phyloP scores from a whole-genome alignment of 1,140 invertebrate genomes.

The Cydia splendana region DNA sequence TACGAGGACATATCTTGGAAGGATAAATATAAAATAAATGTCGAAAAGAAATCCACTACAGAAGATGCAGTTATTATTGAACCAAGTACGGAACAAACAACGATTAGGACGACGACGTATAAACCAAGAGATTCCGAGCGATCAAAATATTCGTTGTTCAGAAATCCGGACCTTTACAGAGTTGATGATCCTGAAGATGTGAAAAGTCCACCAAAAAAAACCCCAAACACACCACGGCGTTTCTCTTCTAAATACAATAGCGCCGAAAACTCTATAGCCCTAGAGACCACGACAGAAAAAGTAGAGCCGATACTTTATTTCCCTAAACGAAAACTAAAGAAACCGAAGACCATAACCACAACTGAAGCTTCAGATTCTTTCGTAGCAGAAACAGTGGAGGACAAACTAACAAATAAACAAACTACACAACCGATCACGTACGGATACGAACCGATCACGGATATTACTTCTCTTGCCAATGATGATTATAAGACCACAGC shows the following conservation, averaged over 20 bases:
- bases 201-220: slow-evolving; percentile 37
- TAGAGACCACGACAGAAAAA: slow-evolving; percentile 36
- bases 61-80: not conserved
- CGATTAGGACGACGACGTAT: slow-evolving; percentile 36
- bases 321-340: slow-evolving; percentile 47
- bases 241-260: slow-evolving; percentile 13
- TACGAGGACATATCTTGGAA: slow-evolving; percentile 50
- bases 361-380: slow-evolving; percentile 40
- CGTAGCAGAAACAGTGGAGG: slow-evolving; percentile 41
- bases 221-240: not conserved
- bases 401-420: slow-evolving; percentile 33
- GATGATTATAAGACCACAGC: slow-evolving; percentile 35
- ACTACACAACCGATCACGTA: not conserved
- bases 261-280: not conserved
- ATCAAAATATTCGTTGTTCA: slow-evolving; percentile 67
- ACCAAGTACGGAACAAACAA: slow-evolving; percentile 32
- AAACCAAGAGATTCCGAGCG: slow-evolving; percentile 41
- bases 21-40: slow-evolving; percentile 59
- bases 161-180: slow-evolving; percentile 60
- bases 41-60: slow-evolving; percentile 41
- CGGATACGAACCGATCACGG: no score
- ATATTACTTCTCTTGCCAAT: slow-evolving; percentile 22
- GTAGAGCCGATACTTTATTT: slow-evolving; percentile 67
- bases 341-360: not conserved
- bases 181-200: slow-evolving; percentile 53